Percentiles rank a stretch among this genome's conserved stretches.
Evolutionary conservation across 1,140 invertebrate genomes (phyloP).

Genomic region (Cataglyphis hispanica): DNA sequence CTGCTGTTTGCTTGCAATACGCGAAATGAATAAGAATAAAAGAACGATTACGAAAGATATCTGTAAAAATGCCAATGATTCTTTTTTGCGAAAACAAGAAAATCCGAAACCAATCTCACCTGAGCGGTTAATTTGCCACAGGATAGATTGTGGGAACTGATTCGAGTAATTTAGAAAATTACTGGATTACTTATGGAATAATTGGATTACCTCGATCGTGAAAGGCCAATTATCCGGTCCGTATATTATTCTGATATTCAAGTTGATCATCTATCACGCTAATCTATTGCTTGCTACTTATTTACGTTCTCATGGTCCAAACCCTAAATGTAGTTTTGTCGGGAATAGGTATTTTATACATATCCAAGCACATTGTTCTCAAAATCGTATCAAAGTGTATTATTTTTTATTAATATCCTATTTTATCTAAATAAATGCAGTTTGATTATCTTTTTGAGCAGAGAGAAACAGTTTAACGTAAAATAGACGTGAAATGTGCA

Average conservation of each 20-base stretch:
- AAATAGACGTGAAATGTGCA: neutral
- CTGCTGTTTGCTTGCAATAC: neutral
- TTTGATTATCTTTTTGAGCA: neutral
- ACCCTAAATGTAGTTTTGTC: neutral
- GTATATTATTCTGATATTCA: conserved; percentile 35
- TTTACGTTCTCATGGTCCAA: neutral
- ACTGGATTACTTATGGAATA: too few relatives aligned
- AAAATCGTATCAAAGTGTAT: neutral
- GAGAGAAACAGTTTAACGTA: neutral
- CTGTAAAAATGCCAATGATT: neutral
- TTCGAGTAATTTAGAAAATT: conserved; percentile 52
- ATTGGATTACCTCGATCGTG: conserved; percentile 35
- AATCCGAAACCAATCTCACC: neutral
- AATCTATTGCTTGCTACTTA: neutral
- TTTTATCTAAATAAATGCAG: neutral
- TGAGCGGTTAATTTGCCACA: conserved; percentile 19
- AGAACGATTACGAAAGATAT: neutral
- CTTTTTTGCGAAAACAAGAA: neutral
- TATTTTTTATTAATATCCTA: neutral
- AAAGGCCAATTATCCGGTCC: conserved; percentile 41
- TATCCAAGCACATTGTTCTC: neutral
- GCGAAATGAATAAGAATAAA: neutral
- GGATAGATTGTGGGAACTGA: neutral
- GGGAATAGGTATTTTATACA: neutral
- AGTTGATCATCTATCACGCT: conserved; percentile 11